These are phyloP conservation scores for Callyntrura sp. DNA, from an alignment of 2,888 invertebrate species.

Conservation along the genomic window DNA sequence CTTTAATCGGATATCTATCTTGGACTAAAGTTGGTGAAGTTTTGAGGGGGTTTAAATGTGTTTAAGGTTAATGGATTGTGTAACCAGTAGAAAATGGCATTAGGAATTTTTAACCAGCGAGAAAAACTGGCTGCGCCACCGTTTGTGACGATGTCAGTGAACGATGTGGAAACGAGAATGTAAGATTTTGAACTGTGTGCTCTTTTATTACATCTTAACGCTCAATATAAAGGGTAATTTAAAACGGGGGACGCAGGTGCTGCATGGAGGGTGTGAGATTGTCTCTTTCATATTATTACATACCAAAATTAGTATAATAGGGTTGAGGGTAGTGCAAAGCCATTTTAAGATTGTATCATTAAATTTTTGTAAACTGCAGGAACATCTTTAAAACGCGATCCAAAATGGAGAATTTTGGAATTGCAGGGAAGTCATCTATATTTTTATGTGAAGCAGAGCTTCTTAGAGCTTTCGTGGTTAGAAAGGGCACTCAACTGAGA, in stretches of 20 bases:
- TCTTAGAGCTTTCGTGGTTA: conserved; percentile 74
- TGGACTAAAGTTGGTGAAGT: not conserved
- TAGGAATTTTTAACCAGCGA: conserved; percentile 60
- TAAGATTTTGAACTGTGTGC: conserved; percentile 16
- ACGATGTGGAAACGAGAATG: conserved; percentile 56
- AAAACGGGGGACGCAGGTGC: too few species aligned
- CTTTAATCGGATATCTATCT: too few species aligned
- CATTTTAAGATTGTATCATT: too few species aligned
- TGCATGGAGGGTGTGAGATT: too few species aligned
- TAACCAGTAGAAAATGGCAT: conserved; percentile 27
- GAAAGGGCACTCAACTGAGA: conserved; percentile 81
- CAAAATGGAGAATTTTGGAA: conserved; percentile 33
- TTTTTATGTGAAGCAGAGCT: conserved; percentile 72
- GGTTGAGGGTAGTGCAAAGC: too few species aligned
- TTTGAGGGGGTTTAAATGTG: not conserved
- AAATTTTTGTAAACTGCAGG: conserved; percentile 30
- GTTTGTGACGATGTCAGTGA: conserved; percentile 69
- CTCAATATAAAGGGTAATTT: too few species aligned
- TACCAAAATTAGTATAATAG: not conserved
- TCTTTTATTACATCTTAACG: too few species aligned
- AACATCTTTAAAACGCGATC: conserved; percentile 63
- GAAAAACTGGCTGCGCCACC: conserved; percentile 73
- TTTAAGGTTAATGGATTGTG: not conserved
- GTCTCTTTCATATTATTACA: conserved; percentile 1
- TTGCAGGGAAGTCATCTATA: conserved; percentile 55